Conservation (phyloP, 2,113 vertebrate species). For the Craseonycteris thonglongyai region DNA sequence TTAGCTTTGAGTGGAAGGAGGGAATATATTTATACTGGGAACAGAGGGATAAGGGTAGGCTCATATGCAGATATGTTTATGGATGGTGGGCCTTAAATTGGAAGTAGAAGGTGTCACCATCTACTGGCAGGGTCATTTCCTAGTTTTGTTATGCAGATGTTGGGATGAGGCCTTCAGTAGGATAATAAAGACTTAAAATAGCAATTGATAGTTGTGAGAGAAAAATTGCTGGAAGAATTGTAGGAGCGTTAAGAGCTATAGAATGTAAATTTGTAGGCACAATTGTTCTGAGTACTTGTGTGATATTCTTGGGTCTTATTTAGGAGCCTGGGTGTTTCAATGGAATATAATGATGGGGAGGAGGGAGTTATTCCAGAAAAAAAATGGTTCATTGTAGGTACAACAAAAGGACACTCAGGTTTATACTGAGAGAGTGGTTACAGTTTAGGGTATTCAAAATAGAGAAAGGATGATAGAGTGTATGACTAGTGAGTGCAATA, state of each 20-base stretch:
- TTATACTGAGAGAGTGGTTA: background rate
- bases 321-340: background rate
- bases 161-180: background rate
- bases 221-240: background rate
- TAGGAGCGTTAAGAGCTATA: background rate
- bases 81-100: background rate
- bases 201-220: background rate
- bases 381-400: background rate
- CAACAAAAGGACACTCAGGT: background rate
- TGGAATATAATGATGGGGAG: background rate
- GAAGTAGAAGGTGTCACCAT: background rate
- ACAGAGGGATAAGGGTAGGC: background rate
- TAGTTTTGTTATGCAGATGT: background rate
- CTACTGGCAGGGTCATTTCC: background rate
- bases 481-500: background rate
- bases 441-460: constrained; percentile 5
- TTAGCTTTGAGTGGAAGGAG: background rate
- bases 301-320: background rate
- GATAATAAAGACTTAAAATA: background rate
- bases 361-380: background rate
- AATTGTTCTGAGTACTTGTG: background rate
- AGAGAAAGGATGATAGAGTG: background rate
- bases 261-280: background rate
- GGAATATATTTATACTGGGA: background rate
- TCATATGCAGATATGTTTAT: background rate